A percentile compares a stretch with the other conserved stretches of the same genome.
phyloP scores from a whole-genome alignment of 2,888 invertebrate species.

The Lasius platythorax region DNA sequence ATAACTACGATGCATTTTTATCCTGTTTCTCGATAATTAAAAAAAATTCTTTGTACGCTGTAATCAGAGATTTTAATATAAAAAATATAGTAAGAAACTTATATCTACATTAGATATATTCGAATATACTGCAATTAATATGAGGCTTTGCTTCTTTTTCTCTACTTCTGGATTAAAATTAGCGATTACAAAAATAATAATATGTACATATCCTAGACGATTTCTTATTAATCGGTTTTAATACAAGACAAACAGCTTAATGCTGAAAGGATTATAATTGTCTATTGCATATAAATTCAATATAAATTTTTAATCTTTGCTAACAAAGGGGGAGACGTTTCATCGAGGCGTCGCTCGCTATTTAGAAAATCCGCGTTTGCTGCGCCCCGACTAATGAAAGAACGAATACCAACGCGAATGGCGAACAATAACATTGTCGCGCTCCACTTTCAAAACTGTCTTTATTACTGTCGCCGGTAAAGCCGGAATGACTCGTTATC shows the following conservation, averaged over 20 bases:
- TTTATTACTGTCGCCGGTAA: conserved; percentile 10
- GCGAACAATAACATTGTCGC: conserved; percentile 41
- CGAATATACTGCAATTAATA: not conserved
- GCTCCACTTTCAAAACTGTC: conserved; percentile 55
- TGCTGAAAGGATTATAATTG: conserved; percentile 8
- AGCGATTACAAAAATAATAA: not conserved
- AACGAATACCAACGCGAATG: conserved; percentile 13
- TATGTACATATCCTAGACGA: not conserved
- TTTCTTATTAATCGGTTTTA: not conserved
- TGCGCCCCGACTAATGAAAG: conserved; percentile 37
- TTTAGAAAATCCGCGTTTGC: conserved; percentile 55
- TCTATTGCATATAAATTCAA: no score
- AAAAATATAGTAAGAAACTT: not conserved
- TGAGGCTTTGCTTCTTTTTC: not conserved
- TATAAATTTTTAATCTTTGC: not conserved
- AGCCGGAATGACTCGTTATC: conserved; percentile 27
- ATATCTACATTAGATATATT: not conserved
- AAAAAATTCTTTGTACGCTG: not conserved
- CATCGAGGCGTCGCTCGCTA: conserved; percentile 7
- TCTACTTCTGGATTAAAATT: not conserved
- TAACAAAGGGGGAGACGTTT: not conserved
- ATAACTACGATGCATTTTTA: not conserved
- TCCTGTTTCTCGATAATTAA: not conserved
- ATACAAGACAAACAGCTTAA: not conserved
- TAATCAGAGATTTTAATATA: not conserved